These are phyloP conservation scores for Pseudomyrmex dendroicus DNA, from an alignment of 1,140 invertebrate species.

Conservation along the genomic window DNA sequence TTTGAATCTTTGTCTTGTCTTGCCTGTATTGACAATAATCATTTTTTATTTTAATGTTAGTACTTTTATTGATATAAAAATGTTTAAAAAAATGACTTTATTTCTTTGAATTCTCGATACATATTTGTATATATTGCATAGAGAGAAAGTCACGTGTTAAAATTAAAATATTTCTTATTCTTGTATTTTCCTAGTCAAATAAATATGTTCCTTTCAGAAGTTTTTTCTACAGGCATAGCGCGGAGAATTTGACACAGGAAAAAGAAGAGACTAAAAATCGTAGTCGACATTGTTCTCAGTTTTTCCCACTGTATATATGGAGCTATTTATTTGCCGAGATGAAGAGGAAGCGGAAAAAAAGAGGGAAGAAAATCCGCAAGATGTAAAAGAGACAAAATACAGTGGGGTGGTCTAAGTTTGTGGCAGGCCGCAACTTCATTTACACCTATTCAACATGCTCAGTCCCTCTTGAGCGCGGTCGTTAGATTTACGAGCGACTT, in stretches of 20 bases:
- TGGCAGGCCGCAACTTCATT: constrained; percentile 83
- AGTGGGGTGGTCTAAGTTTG: constrained; percentile 75
- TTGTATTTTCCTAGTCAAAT: background rate
- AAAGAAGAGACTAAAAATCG: constrained; percentile 42
- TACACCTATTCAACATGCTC: constrained; percentile 82
- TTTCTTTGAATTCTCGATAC: no score
- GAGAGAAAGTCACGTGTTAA: background rate
- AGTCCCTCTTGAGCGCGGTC: constrained; percentile 65
- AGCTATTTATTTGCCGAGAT: constrained; percentile 54
- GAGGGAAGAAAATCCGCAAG: constrained; percentile 17
- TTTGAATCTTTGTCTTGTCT: background rate
- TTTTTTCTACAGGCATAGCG: constrained; percentile 6
- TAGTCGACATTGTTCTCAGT: constrained; percentile 59
- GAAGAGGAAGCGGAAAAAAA: constrained; percentile 1
- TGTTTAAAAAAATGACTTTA: no score
- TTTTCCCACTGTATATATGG: constrained; percentile 48
- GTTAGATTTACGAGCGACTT: constrained; percentile 82
- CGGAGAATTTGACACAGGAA: constrained; percentile 77
- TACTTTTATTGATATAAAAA: background rate
- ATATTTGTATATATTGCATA: background rate
- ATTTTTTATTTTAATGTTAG: background rate
- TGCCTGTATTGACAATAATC: background rate
- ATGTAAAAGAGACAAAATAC: constrained; percentile 71
- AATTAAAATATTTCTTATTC: background rate
- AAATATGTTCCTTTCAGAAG: constrained; percentile 23